A percentile compares a stretch with the other conserved stretches of the same genome.
These are phyloP conservation scores for Callimorpha dominula DNA, from an alignment of 2,888 invertebrate species.

Conservation along the genomic window DNA sequence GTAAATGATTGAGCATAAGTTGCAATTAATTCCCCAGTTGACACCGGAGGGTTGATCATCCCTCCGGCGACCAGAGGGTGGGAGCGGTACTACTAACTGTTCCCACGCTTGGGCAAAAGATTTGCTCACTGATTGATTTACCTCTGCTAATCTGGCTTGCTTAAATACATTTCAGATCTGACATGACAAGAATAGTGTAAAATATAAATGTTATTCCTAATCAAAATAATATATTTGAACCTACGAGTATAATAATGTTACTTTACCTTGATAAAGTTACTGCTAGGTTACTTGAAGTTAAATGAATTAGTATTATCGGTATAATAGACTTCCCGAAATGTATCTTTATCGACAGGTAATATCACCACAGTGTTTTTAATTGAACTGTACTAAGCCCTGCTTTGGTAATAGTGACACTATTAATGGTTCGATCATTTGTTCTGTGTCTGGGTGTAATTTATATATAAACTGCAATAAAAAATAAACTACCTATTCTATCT, in stretches of 20 bases:
- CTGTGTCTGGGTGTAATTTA: too few relatives aligned
- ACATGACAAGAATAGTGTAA: background rate
- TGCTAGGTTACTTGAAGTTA: too few relatives aligned
- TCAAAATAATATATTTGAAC: too few relatives aligned
- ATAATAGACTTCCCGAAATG: background rate
- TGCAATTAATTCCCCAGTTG: slow-evolving; percentile 42
- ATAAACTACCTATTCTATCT: too few relatives aligned
- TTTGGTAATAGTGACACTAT: background rate
- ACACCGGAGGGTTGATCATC: slow-evolving; percentile 23
- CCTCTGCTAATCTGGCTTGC: slow-evolving; percentile 38
- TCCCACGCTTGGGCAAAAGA: slow-evolving; percentile 58
- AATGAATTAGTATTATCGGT: background rate
- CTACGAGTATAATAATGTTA: too few relatives aligned
- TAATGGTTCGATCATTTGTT: too few relatives aligned
- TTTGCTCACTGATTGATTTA: slow-evolving; percentile 47
- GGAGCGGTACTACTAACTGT: slow-evolving; percentile 48
- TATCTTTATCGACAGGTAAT: background rate
- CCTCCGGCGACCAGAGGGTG: slow-evolving; percentile 30
- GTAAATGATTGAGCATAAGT: slow-evolving; percentile 40
- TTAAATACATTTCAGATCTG: slow-evolving; percentile 18
- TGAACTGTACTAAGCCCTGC: background rate
- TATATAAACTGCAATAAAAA: too few relatives aligned
- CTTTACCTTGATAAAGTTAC: too few relatives aligned
- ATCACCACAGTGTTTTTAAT: too few relatives aligned
- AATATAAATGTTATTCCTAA: background rate